Evolutionary conservation across 2,113 vertebrate species (phyloP).

Genomic region (Naja naja): DNA sequence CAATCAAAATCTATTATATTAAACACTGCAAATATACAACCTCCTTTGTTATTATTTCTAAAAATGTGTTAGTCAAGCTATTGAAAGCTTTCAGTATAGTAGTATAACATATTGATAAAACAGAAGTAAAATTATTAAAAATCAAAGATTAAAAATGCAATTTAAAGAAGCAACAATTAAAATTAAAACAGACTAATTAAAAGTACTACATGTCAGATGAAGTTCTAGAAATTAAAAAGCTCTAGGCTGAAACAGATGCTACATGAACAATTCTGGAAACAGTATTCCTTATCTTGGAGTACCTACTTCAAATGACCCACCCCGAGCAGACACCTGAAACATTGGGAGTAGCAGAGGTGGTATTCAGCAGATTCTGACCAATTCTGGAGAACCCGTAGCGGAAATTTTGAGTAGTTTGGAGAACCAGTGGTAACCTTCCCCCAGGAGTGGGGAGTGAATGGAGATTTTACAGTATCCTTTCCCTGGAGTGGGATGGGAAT

Average conservation of each 20-base stretch:
- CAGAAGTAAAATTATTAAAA: background rate
- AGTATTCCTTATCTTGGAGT: background rate
- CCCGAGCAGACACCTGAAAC: background rate
- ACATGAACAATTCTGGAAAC: background rate
- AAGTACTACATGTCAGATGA: background rate
- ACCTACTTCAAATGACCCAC: background rate
- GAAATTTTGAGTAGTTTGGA: too few relatives aligned
- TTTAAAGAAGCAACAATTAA: background rate
- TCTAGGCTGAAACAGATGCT: background rate
- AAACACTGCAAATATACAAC: background rate
- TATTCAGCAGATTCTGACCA: too few relatives aligned
- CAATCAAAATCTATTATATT: slow-evolving; percentile 12
- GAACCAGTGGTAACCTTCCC: too few relatives aligned
- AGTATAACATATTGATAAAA: background rate
- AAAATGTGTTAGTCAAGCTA: background rate
- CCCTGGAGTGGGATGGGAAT: too few relatives aligned
- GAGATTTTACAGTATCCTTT: too few relatives aligned
- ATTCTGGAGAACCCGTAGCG: too few relatives aligned
- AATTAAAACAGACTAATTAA: background rate
- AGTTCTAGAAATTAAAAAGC: background rate
- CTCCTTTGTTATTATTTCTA: background rate
- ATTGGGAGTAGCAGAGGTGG: background rate
- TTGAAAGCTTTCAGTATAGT: background rate
- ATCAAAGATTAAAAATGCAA: background rate
- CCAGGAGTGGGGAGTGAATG: too few relatives aligned